A percentile compares a stretch with the other conserved stretches of the same genome.
Conservation (phyloP, 2,113 vertebrate species). For the Pteropus alecto region DNA sequence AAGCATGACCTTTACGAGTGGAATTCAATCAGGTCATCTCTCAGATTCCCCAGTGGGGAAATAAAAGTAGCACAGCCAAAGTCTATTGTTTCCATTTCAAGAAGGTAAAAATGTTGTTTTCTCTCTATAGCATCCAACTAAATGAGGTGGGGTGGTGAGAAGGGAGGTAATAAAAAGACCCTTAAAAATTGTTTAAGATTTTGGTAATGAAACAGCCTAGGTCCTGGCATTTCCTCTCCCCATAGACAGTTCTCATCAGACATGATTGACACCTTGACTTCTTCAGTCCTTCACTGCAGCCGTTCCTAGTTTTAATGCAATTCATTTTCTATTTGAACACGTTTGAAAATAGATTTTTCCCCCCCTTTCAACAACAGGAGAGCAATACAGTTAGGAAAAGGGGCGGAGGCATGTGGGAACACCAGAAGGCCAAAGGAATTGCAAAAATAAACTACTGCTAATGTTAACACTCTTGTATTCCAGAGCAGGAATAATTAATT, state of each 20-base stretch:
- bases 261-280: background rate
- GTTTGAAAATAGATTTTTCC: background rate
- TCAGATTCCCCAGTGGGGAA: conserved; percentile 63
- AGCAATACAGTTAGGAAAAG: conserved; percentile 30
- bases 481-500: conserved; percentile 43
- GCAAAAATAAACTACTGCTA: conserved; percentile 53
- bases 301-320: background rate
- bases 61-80: conserved; percentile 48
- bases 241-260: background rate
- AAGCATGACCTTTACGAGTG: conserved; percentile 65
- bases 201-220: background rate
- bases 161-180: background rate
- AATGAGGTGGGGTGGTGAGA: background rate
- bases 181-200: background rate
- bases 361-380: background rate
- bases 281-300: background rate
- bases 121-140: background rate
- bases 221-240: background rate
- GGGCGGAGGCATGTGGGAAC: conserved; percentile 17
- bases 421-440: conserved; percentile 44
- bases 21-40: conserved; percentile 72
- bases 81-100: conserved; percentile 60
- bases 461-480: conserved; percentile 53
- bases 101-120: conserved; percentile 39
- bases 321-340: conserved; percentile 19